A percentile compares a stretch with the other conserved stretches of the same genome.
Evolutionary conservation across 2,113 vertebrate genomes (phyloP).

Genomic region (Cynoglossus semilaevis): DNA sequence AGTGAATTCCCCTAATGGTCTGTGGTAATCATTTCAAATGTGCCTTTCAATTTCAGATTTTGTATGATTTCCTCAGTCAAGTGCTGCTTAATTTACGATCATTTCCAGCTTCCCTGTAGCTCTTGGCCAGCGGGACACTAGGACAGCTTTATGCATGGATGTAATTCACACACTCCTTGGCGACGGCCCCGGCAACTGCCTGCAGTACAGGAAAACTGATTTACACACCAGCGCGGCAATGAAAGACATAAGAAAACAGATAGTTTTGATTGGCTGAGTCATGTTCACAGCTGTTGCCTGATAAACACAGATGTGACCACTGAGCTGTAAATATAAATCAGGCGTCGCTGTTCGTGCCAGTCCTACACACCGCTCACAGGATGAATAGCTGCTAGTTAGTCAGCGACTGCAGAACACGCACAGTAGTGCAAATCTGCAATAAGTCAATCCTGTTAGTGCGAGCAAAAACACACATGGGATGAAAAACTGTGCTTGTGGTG

Average conservation of each 20-base stretch:
- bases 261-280: slow-evolving; percentile 67
- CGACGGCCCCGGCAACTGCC: slow-evolving; percentile 64
- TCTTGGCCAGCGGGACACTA: slow-evolving; percentile 70
- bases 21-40: slow-evolving; percentile 62
- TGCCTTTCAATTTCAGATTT: slow-evolving; percentile 70
- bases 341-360: slow-evolving; percentile 30
- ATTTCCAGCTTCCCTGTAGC: slow-evolving; percentile 70
- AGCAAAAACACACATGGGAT: slow-evolving; percentile 61
- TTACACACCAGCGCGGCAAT: slow-evolving; percentile 56
- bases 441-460: slow-evolving; percentile 67
- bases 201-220: slow-evolving; percentile 59
- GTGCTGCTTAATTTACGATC: slow-evolving; percentile 71
- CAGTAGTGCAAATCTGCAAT: slow-evolving; percentile 62
- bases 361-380: slow-evolving; percentile 14
- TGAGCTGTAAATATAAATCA: slow-evolving; percentile 61
- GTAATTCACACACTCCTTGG: slow-evolving; percentile 74
- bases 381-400: slow-evolving; percentile 61
- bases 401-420: slow-evolving; percentile 40
- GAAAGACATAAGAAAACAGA: slow-evolving; percentile 59
- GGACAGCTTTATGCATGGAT: slow-evolving; percentile 69
- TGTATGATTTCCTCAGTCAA: slow-evolving; percentile 62
- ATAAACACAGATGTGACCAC: slow-evolving; percentile 62
- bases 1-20: slow-evolving; percentile 55
- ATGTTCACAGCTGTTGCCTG: slow-evolving; percentile 55
- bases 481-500: slow-evolving; percentile 58